Conservation (phyloP, 2,888 invertebrate genomes). For the Lottia scabra region DNA sequence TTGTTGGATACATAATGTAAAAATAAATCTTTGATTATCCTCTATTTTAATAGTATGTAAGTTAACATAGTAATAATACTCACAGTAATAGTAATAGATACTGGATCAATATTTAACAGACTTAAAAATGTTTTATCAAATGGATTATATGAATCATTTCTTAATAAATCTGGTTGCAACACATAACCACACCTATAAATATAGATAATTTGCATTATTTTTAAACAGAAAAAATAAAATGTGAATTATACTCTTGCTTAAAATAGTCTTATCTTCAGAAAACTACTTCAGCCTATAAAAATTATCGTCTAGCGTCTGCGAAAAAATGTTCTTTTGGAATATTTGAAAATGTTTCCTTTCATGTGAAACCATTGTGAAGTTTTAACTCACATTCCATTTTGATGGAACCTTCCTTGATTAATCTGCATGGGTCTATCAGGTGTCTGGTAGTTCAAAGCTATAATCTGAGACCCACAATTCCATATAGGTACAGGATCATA, state of each 20-base stretch:
- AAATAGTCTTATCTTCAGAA: too few species aligned
- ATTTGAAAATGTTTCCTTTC: too few species aligned
- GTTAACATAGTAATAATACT: slow-evolving; percentile 25
- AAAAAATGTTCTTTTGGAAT: too few species aligned
- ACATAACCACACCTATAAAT: slow-evolving; percentile 84
- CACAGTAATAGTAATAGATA: slow-evolving; percentile 78
- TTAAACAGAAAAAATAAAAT: too few species aligned
- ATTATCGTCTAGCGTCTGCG: too few species aligned
- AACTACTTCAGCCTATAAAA: too few species aligned
- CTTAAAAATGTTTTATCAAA: slow-evolving; percentile 72
- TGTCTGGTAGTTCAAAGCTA: slow-evolving; percentile 97
- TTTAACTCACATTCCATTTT: slow-evolving; percentile 82
- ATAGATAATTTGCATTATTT: not conserved
- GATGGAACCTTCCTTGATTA: slow-evolving; percentile 91
- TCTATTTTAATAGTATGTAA: too few species aligned
- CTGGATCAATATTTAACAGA: slow-evolving; percentile 72
- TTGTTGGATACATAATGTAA: too few species aligned
- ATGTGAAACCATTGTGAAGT: too few species aligned
- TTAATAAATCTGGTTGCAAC: slow-evolving; percentile 90
- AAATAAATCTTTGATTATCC: not conserved
- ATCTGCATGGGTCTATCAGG: slow-evolving; percentile 96
- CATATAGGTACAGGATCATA: slow-evolving; percentile 95
- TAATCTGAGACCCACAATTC: slow-evolving; percentile 97
- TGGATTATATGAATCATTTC: slow-evolving; percentile 79
- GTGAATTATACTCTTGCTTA: too few species aligned